Evolutionary conservation across 1,140 invertebrate genomes (phyloP), one percentile per base, ranked within the genome.

Genomic region (Zaprionus taronus): DNA sequence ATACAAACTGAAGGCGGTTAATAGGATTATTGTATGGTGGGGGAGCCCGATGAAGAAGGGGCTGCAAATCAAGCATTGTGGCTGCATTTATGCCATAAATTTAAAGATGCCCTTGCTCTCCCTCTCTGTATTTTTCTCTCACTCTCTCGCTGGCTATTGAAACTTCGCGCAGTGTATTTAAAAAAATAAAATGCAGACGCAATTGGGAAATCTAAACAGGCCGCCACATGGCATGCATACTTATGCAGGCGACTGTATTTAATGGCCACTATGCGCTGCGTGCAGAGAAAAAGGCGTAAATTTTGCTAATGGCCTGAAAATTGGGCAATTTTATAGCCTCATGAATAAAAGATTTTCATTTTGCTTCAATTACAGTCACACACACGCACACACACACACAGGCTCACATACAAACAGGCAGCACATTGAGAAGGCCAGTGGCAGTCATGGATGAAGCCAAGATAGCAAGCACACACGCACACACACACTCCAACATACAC

Each of bases 241-340:
- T 91, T 90, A 84, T 89, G 85, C 84, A 90, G 74, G 85, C 85
- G 84, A 90, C 85, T 89, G 84, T 89, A 81, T 90, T 89, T 89
- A 89, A 89, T 89, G 84, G 84, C 75, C 84, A 90, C 84, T 89
- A 82, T 91, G 83, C 70, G 86, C 86, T 91, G 82, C 81, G 81
- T 90, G 85, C 82, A 78, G 72, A 87, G 82, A 89, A 92, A 91
- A 92, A 92, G 91, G 91, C 91, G 91, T 92, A 92, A 92, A 92
- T 92, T 92, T 92, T 92, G 87, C 91, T 92, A 92, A 92, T 92
- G 87, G 91, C 85, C 91, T 92, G 91, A 92, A 92, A 92, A 92
- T 92, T 92, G 91, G 91, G 87, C 91, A 92, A 92, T 92, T 92
- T 92, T 92, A 92, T 92, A 92, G 91, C 91, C 87, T 92, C 91